Conservation (phyloP, 2,113 vertebrate species). For the Brevimyrus niger region DNA sequence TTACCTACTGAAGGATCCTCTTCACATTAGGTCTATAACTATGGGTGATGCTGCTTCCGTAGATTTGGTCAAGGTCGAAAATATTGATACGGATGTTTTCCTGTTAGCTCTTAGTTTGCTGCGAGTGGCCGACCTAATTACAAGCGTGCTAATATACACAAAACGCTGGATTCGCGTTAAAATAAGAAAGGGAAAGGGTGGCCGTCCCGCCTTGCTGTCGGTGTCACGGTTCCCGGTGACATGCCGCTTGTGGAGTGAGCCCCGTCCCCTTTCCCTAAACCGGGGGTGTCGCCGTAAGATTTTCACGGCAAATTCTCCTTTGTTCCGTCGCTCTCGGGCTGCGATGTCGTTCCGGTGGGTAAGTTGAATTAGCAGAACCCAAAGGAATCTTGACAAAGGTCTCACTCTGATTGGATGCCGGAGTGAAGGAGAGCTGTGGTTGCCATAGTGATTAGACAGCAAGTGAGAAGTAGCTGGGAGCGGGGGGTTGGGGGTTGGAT, state of each 20-base stretch:
- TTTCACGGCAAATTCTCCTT: conserved; percentile 44
- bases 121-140: not conserved
- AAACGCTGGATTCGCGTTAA: not conserved
- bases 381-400: conserved; percentile 69
- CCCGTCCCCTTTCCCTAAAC: conserved; percentile 23
- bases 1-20: not conserved
- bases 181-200: not conserved
- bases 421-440: conserved; percentile 52
- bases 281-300: conserved; percentile 42
- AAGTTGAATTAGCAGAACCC: conserved; percentile 65
- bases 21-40: not conserved
- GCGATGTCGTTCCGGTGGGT: conserved; percentile 56
- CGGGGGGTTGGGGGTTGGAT: conserved; percentile 48
- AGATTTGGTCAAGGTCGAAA: not conserved
- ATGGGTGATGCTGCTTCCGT: not conserved
- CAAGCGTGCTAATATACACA: not conserved
- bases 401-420: conserved; percentile 66
- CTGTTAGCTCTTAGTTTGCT: not conserved
- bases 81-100: not conserved
- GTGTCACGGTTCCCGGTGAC: conserved; percentile 38
- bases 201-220: conserved; percentile 1
- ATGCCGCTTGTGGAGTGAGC: conserved; percentile 35
- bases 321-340: conserved; percentile 52
- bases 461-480: conserved; percentile 53
- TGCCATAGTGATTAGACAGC: conserved; percentile 66